Evolutionary conservation across 2,888 invertebrate genomes (phyloP).

Genomic region (Epinotia nisella): DNA sequence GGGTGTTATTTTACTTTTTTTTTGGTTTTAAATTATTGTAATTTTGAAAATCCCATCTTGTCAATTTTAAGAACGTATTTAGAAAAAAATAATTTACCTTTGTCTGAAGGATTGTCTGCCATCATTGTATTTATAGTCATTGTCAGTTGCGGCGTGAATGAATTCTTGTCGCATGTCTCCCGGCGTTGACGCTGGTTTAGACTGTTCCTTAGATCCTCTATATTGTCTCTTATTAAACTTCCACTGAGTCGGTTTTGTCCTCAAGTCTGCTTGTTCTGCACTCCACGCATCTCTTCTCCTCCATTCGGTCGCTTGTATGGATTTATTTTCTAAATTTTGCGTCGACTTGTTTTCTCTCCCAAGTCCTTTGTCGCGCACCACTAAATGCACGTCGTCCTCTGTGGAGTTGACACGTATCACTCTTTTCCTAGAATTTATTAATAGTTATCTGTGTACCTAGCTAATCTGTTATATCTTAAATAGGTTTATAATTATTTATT

Average conservation of each 20-base stretch:
- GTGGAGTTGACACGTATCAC: conserved; percentile 90
- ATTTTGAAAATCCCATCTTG: neutral
- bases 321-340: conserved; percentile 89
- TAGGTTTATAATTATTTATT: conserved; percentile 36
- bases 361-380: conserved; percentile 88
- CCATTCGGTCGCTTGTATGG: conserved; percentile 91
- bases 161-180: conserved; percentile 80
- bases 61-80: neutral
- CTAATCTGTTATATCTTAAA: conserved; percentile 61
- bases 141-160: conserved; percentile 76
- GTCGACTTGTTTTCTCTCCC: conserved; percentile 90
- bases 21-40: neutral
- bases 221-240: conserved; percentile 88
- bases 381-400: conserved; percentile 90
- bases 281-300: conserved; percentile 94
- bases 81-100: conserved; percentile 59
- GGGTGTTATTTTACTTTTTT: too few species aligned
- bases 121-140: conserved; percentile 78
- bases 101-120: conserved; percentile 73
- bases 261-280: conserved; percentile 88
- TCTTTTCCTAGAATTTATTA: conserved; percentile 88
- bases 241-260: conserved; percentile 89
- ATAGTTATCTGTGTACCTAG: conserved; percentile 83
- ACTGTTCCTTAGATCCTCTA: conserved; percentile 76
- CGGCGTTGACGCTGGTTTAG: conserved; percentile 79